Conservation (phyloP, 2,888 invertebrate genomes). For the Terebella lapidaria region DNA sequence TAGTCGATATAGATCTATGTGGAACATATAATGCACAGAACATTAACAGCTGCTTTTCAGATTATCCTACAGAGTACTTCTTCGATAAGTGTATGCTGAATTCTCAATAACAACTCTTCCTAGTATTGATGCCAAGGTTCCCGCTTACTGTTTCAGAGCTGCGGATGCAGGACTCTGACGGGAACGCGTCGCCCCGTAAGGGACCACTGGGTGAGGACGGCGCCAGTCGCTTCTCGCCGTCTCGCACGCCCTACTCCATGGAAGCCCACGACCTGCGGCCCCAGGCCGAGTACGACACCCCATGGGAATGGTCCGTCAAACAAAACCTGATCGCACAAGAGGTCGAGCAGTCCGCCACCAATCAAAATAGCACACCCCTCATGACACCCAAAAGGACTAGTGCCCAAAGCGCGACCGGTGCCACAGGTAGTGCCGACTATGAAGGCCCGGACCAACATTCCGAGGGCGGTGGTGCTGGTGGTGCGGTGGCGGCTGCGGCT, state of each 20-base stretch:
- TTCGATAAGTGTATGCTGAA: too few relatives aligned
- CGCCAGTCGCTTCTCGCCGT: background rate
- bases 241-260: background rate
- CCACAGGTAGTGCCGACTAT: background rate
- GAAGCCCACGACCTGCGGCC: slow-evolving; percentile 16
- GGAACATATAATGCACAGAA: too few relatives aligned
- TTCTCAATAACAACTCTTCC: too few relatives aligned
- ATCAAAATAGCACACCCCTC: slow-evolving; percentile 7
- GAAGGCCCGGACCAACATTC: background rate
- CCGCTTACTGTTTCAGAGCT: background rate
- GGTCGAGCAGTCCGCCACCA: background rate
- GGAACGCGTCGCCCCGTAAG: background rate
- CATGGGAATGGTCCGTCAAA: slow-evolving; percentile 22
- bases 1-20: too few relatives aligned
- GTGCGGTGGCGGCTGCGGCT: background rate
- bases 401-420: background rate
- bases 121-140: too few relatives aligned
- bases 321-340: slow-evolving; percentile 13
- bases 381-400: slow-evolving; percentile 10
- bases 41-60: too few relatives aligned
- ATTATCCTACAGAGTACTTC: too few relatives aligned
- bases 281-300: slow-evolving; percentile 21
- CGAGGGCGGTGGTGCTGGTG: background rate
- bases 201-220: background rate
- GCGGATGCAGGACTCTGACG: slow-evolving; percentile 1